These are phyloP conservation scores for Drosophila auraria DNA, from an alignment of 1,140 invertebrate genomes.

Conservation along the genomic window DNA sequence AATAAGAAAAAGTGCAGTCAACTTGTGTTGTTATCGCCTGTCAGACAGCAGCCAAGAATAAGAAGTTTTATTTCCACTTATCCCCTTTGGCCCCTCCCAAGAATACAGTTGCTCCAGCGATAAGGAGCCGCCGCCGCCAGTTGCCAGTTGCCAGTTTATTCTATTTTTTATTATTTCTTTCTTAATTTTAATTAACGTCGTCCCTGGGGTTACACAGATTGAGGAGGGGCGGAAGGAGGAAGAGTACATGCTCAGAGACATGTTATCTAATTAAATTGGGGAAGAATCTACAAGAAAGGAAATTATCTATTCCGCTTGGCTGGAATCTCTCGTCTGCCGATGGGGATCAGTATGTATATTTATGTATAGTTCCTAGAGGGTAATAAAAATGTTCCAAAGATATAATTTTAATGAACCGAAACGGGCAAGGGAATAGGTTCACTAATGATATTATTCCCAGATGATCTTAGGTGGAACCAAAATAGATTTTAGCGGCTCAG, in stretches of 20 bases:
- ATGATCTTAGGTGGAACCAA: slow-evolving; percentile 11
- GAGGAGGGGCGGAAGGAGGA: background rate
- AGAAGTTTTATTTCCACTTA: slow-evolving; percentile 47
- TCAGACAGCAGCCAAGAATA: slow-evolving; percentile 58
- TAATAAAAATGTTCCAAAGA: background rate
- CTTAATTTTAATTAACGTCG: slow-evolving; percentile 73
- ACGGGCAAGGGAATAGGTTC: slow-evolving; percentile 7
- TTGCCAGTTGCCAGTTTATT: slow-evolving; percentile 46
- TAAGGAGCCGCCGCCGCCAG: slow-evolving; percentile 28
- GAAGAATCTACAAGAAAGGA: slow-evolving; percentile 22
- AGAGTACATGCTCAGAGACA: slow-evolving; percentile 44
- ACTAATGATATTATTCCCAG: slow-evolving; percentile 11
- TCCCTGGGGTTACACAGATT: slow-evolving; percentile 15
- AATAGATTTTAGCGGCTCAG: background rate
- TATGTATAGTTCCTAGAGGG: background rate
- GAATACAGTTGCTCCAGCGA: slow-evolving; percentile 15
- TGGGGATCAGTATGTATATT: slow-evolving; percentile 9
- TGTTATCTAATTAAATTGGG: slow-evolving; percentile 70
- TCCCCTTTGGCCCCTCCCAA: slow-evolving; percentile 7
- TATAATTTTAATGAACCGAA: slow-evolving; percentile 15
- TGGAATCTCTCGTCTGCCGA: slow-evolving; percentile 17
- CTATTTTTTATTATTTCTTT: slow-evolving; percentile 48
- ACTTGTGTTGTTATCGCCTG: slow-evolving; percentile 72
- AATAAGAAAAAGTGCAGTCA: slow-evolving; percentile 55
- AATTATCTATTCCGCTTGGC: slow-evolving; percentile 22